Percentiles rank a stretch among this genome's conserved stretches.
Evolutionary conservation across 1,140 invertebrate genomes (phyloP).

Genomic region (Papilio machaon): DNA sequence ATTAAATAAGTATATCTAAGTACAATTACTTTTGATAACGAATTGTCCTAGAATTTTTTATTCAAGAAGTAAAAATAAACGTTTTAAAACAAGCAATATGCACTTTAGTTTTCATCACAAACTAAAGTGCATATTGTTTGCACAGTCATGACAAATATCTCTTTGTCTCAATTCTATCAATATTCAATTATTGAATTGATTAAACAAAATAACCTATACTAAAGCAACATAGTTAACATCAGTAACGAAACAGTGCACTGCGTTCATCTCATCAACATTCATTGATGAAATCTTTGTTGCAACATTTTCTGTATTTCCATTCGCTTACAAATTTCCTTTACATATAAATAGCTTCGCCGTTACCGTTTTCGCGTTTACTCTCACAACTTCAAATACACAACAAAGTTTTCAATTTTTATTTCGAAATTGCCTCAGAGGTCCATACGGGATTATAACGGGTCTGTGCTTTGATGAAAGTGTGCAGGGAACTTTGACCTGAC

Average conservation of each 20-base stretch:
- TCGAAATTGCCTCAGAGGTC: neutral
- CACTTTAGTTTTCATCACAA: too few species aligned
- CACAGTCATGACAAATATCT: too few species aligned
- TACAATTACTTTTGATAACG: too few species aligned
- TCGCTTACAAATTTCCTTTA: constrained; percentile 29
- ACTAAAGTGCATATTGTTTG: too few species aligned
- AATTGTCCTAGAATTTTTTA: too few species aligned
- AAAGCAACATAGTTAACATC: constrained; percentile 15
- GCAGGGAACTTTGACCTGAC: neutral
- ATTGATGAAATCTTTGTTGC: constrained; percentile 20
- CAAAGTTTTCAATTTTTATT: constrained; percentile 28
- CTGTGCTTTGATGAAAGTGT: neutral
- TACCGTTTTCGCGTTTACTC: neutral
- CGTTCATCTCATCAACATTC: neutral
- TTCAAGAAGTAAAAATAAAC: too few species aligned
- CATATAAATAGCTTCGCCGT: constrained; percentile 31
- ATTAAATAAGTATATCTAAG: too few species aligned
- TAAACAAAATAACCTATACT: neutral
- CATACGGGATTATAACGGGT: neutral
- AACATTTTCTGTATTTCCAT: constrained; percentile 13
- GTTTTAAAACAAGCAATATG: too few species aligned
- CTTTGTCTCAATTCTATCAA: too few species aligned
- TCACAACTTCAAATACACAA: constrained; percentile 18
- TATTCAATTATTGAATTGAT: neutral
- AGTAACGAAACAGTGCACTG: neutral